phyloP scores from a whole-genome alignment of 35 echinoderm and acorn worm species.

The Ptychodera flava region DNA sequence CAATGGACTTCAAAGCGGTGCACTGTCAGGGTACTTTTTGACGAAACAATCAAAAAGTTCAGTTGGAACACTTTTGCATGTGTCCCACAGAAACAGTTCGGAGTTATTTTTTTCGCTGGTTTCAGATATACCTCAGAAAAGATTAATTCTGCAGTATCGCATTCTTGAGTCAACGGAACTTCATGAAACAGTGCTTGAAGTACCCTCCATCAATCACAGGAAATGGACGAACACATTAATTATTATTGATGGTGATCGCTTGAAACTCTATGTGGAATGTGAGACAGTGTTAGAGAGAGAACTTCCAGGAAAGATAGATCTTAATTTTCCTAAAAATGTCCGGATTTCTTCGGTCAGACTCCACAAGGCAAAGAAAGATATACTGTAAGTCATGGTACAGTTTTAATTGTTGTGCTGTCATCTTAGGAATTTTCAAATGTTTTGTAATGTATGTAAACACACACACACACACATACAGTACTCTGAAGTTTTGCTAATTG shows the following conservation, averaged over 20 bases:
- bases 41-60: not conserved
- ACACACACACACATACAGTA: too few species aligned
- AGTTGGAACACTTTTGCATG: not conserved
- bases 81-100: not conserved
- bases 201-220: not conserved
- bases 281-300: not conserved
- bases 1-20: not conserved
- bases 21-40: not conserved
- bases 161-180: not conserved
- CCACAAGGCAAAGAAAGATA: not conserved
- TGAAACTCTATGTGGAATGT: not conserved
- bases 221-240: not conserved
- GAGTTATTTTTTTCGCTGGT: not conserved
- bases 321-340: not conserved
- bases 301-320: not conserved
- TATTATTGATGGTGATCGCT: not conserved
- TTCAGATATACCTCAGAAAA: conserved; percentile 1
- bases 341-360: not conserved
- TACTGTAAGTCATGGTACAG: not conserved
- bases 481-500: too few species aligned
- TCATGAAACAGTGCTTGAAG: not conserved
- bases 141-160: not conserved
- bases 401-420: too few species aligned
- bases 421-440: too few species aligned
- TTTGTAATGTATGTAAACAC: too few species aligned